phyloP scores from a whole-genome alignment of 1,140 invertebrate species.

The Kradibia gibbosae region DNA sequence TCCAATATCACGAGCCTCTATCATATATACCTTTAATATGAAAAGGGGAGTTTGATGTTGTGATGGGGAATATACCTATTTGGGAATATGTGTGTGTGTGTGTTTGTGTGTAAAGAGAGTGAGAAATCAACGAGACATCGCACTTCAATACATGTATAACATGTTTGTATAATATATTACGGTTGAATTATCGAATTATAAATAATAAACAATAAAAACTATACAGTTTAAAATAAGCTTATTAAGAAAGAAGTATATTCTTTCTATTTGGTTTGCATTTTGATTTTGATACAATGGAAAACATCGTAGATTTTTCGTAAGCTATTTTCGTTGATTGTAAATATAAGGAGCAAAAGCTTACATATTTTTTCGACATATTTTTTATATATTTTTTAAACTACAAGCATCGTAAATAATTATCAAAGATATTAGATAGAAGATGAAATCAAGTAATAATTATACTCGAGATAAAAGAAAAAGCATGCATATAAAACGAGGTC shows the following conservation, averaged over 20 bases:
- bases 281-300: constrained; percentile 21
- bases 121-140: neutral
- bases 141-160: neutral
- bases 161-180: neutral
- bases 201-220: no score
- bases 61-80: no score
- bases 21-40: constrained; percentile 18
- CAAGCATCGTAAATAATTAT: no score
- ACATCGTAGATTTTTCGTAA: neutral
- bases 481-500: no score
- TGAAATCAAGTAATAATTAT: constrained; percentile 8
- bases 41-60: constrained; percentile 22
- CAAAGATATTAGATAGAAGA: no score
- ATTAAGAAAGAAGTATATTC: neutral
- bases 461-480: no score
- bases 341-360: neutral
- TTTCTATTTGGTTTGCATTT: constrained; percentile 36
- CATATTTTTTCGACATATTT: neutral
- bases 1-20: neutral
- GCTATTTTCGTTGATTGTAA: neutral
- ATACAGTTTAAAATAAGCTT: neutral
- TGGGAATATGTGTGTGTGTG: neutral
- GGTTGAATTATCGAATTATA: constrained; percentile 20
- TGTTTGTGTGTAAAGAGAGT: no score
- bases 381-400: neutral